Evolutionary conservation across 2,797 vertebrate species (phyloP), one percentile per base, ranked within the genome.

Genomic region (Oreochromis mossambicus): DNA sequence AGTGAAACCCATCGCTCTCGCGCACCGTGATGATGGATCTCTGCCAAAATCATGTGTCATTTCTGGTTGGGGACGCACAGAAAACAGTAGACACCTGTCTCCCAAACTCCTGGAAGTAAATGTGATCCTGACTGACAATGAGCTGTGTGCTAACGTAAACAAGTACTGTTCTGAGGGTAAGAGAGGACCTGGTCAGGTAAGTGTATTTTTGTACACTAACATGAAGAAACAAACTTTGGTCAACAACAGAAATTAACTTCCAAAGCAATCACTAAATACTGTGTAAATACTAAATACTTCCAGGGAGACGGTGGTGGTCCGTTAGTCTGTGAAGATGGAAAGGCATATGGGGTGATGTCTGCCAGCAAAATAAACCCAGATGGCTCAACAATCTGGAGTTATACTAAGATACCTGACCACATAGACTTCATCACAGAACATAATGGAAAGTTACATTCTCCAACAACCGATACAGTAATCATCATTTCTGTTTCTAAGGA

Each of bases 11-110:
- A 87, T 94, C 3, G 2, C 1, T 4, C 81, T 94, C 0, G 79
- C 88, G 4, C 4, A 21, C 2, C 0, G 14, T 26, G 9, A 19
- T 0, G 5, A 77, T 8, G 7, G 1, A 2, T 19, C 12, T 24
- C 46, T 82, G 32, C 89, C 88, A 6, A 46, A 55, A 2, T 3
- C 61, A 2, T 95, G 94, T 19, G 1, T 48, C 1, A 75, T 94
- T 7, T 73, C 87, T 2, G 94, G 92, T 13, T 95, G 94, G 94
- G 94, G 94, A 8, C 1, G 0, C 0, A 10, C 1, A 14, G 7
- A 1, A 0, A 2, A 3, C 32, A 0, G 58, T 1, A 24, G 3
- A 2, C 24, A 24, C 24, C 24, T 3, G 24, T 24, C 24, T 24
- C 24, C 24, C 24, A 24, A 24, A 24, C 56, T 61, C 54, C 24